A percentile compares a stretch with the other conserved stretches of the same genome.
phyloP scores from a whole-genome alignment of 2,113 vertebrate species.

The Dromiciops gliroides region DNA sequence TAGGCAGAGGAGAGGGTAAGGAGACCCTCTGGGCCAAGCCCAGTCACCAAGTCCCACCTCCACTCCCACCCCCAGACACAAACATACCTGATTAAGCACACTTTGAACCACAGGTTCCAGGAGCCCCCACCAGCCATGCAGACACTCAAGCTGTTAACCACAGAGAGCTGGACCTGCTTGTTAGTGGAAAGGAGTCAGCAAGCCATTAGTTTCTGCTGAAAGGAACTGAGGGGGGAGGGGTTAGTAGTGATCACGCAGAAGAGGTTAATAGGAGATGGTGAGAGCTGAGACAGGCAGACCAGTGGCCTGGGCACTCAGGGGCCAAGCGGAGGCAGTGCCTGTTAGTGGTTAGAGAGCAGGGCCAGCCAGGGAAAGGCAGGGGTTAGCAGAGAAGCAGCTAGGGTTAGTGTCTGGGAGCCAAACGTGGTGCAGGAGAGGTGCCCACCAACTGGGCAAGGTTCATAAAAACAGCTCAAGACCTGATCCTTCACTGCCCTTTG shows the following conservation, averaged over 20 bases:
- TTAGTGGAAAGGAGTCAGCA: constrained; percentile 62
- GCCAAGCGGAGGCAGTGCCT: constrained; percentile 34
- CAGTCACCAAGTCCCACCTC: fast-evolving
- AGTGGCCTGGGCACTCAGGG: not conserved
- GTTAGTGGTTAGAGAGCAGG: not conserved
- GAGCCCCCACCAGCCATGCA: constrained; percentile 66
- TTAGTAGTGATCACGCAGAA: constrained; percentile 64
- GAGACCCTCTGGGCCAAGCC: not conserved
- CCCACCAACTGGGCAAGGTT: constrained; percentile 77
- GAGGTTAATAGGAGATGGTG: constrained; percentile 40
- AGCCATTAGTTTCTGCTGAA: constrained; percentile 74
- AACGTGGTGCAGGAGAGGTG: constrained; percentile 75
- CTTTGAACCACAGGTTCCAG: not conserved
- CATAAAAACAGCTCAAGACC: constrained; percentile 71
- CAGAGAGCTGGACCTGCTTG: constrained; percentile 58
- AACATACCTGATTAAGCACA: not conserved
- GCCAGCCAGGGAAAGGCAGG: constrained; percentile 6
- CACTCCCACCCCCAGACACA: not conserved
- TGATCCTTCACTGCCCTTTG: constrained; percentile 35
- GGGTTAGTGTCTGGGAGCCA: constrained; percentile 78
- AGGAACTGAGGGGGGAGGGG: constrained; percentile 66
- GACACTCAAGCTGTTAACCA: constrained; percentile 52
- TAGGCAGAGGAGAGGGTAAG: not conserved
- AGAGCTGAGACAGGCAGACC: not conserved
- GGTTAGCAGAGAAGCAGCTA: constrained; percentile 75